Evolutionary conservation across 2,888 invertebrate species (phyloP).

Genomic region (Sphecodes monilicornis): DNA sequence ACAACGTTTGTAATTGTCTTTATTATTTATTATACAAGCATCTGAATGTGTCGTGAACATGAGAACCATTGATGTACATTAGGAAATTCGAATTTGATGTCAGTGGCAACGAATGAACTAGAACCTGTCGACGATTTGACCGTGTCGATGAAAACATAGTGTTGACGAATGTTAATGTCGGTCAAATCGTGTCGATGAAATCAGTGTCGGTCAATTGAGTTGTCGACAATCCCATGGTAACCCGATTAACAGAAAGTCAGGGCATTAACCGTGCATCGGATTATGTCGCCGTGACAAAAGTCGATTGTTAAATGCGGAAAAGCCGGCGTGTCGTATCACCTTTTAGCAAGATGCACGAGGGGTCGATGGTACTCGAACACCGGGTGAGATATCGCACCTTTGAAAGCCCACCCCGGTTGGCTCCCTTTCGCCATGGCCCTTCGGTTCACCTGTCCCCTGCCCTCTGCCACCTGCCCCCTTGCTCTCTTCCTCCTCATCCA

Average conservation of each 20-base stretch:
- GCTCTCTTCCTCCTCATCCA: background rate
- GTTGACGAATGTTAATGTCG: no score
- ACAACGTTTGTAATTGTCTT: no score
- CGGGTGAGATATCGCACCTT: conserved; percentile 74
- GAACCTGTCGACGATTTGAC: no score
- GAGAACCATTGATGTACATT: no score
- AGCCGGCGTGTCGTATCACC: conserved; percentile 78
- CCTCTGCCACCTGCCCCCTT: background rate
- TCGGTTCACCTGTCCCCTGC: conserved; percentile 41
- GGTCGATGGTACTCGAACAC: conserved; percentile 79
- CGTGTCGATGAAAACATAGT: no score
- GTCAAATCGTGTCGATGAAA: no score
- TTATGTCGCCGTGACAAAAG: conserved; percentile 1
- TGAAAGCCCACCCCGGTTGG: conserved; percentile 65
- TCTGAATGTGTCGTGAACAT: no score
- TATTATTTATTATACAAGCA: no score
- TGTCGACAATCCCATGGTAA: no score
- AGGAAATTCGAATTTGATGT: no score
- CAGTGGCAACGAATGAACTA: no score
- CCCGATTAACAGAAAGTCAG: background rate
- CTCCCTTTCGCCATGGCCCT: conserved; percentile 55
- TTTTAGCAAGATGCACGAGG: conserved; percentile 73
- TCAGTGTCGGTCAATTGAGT: no score
- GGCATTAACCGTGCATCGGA: conserved; percentile 18
- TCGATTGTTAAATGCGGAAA: conserved; percentile 54